phyloP scores from a whole-genome alignment of 2,113 vertebrate species.

The Pteruthius melanotis region DNA sequence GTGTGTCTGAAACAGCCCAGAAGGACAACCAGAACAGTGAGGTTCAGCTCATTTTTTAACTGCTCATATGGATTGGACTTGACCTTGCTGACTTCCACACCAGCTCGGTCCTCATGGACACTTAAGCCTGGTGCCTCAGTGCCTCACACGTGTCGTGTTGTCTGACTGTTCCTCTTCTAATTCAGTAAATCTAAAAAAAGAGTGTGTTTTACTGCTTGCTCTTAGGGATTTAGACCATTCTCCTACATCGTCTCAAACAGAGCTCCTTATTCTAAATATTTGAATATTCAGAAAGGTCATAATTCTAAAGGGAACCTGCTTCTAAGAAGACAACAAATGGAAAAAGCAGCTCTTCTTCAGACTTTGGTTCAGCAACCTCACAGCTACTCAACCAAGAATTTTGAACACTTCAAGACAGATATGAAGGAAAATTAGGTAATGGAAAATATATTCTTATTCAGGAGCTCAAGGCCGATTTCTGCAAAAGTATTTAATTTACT shows the following conservation, averaged over 20 bases:
- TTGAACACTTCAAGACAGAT: not conserved
- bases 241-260: not conserved
- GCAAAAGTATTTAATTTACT: not conserved
- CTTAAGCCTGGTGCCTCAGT: not conserved
- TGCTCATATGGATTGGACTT: not conserved
- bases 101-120: rapidly evolving
- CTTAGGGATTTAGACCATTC: not conserved
- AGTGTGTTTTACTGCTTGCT: not conserved
- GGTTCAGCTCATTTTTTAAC: not conserved
- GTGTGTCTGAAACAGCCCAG: not conserved
- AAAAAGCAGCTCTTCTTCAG: not conserved
- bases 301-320: not conserved
- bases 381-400: not conserved
- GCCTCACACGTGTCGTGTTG: rapidly evolving
- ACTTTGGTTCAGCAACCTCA: not conserved
- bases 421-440: not conserved
- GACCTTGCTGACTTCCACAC: not conserved
- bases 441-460: not conserved
- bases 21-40: not conserved
- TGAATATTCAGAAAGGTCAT: not conserved
- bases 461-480: not conserved
- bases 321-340: not conserved
- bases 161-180: not conserved
- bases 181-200: not conserved
- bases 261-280: not conserved